Percentiles rank a stretch among this genome's conserved stretches.
Evolutionary conservation across 2,888 invertebrate species (phyloP).

Genomic region (Sesia apiformis): DNA sequence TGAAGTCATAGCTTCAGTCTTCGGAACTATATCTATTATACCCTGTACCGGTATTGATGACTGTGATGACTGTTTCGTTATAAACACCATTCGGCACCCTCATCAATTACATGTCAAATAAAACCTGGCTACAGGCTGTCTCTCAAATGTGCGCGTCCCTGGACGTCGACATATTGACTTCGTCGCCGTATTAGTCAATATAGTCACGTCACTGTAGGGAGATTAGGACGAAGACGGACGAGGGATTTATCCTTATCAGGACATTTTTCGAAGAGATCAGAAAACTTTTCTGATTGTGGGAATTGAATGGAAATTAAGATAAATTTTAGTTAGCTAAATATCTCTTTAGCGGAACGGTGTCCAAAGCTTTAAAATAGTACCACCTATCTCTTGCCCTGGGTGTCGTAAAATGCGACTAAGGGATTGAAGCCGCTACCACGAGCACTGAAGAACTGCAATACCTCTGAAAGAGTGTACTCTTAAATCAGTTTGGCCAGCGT

Average conservation of each 20-base stretch:
- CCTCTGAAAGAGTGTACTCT: no score
- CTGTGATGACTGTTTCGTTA: no score
- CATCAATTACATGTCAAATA: conserved; percentile 3
- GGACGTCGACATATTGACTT: neutral
- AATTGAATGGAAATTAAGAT: neutral
- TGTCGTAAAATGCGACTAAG: no score
- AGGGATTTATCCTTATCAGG: neutral
- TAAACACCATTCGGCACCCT: neutral
- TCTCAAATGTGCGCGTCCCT: neutral
- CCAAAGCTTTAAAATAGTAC: no score
- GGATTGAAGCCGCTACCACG: no score
- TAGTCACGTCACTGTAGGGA: neutral
- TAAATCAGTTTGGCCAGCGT: no score
- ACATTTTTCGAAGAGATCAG: neutral
- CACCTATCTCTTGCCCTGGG: no score
- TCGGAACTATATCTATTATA: no score
- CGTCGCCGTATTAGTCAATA: neutral
- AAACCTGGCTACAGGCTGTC: neutral
- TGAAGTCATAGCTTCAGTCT: no score
- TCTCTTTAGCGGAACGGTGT: neutral
- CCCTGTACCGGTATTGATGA: no score
- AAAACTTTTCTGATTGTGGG: neutral
- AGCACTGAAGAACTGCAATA: no score
- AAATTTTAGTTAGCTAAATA: neutral
- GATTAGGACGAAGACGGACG: neutral